Percentiles rank a stretch among this genome's conserved stretches.
These are phyloP conservation scores for Crossocerus cetratus DNA, from an alignment of 2,888 invertebrate species.

Conservation along the genomic window DNA sequence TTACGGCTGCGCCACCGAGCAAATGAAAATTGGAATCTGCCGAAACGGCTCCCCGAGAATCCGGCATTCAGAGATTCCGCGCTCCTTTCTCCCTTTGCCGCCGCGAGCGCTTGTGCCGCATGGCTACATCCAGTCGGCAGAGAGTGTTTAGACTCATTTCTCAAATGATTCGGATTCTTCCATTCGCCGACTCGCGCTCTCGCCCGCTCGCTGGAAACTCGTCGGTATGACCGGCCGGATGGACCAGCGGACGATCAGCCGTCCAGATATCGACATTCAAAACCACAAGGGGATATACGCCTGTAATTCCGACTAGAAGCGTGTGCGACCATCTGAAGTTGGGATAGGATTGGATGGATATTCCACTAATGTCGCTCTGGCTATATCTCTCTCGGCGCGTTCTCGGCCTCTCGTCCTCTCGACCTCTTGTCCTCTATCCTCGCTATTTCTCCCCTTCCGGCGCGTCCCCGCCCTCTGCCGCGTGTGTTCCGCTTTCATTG, in stretches of 20 bases:
- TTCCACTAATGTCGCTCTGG: constrained; percentile 15
- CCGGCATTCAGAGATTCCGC: not conserved
- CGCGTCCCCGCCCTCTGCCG: not conserved
- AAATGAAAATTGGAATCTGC: constrained; percentile 1
- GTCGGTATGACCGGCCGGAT: too few species aligned
- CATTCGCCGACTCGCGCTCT: too few species aligned
- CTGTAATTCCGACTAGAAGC: constrained; percentile 37
- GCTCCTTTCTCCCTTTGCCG: too few species aligned
- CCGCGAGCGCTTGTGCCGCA: too few species aligned
- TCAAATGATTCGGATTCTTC: not conserved
- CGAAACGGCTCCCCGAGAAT: not conserved
- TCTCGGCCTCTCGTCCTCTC: not conserved
- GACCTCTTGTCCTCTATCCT: not conserved
- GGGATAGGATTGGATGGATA: constrained; percentile 21
- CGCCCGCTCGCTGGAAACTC: too few species aligned
- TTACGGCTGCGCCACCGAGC: not conserved
- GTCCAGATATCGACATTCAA: constrained; percentile 36
- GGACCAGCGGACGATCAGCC: constrained; percentile 6
- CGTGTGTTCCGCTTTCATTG: too few species aligned
- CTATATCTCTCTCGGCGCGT: not conserved
- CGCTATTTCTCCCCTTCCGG: not conserved
- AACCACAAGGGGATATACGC: constrained; percentile 34
- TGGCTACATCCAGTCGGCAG: not conserved
- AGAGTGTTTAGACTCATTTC: not conserved
- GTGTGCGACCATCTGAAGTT: constrained; percentile 29